A percentile compares a stretch with the other conserved stretches of the same genome.
phyloP scores from a whole-genome alignment of 2,888 invertebrate species.

The Ornithoptera priamus region DNA sequence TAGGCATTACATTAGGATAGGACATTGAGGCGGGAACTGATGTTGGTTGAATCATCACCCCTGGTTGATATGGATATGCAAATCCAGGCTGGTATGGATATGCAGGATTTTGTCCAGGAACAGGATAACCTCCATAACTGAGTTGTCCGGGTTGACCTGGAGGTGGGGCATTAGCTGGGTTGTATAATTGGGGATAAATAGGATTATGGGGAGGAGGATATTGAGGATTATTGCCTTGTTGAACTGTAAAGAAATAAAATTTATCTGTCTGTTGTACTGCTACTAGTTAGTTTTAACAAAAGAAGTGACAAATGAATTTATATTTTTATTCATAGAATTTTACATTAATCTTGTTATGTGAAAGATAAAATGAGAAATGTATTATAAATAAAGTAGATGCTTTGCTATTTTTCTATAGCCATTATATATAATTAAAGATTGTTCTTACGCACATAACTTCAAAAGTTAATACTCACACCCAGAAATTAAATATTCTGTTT shows the following conservation, averaged over 20 bases:
- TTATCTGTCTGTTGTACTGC: background rate
- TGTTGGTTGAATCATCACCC: slow-evolving; percentile 35
- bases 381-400: too few species aligned
- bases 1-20: slow-evolving; percentile 46
- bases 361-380: too few species aligned
- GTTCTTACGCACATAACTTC: too few species aligned
- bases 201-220: slow-evolving; percentile 61
- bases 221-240: slow-evolving; percentile 52
- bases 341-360: too few species aligned
- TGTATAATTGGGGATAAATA: slow-evolving; percentile 61
- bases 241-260: slow-evolving; percentile 50
- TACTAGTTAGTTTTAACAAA: too few species aligned
- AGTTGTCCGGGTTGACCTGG: slow-evolving; percentile 43
- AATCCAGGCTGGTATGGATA: slow-evolving; percentile 47
- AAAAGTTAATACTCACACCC: too few species aligned
- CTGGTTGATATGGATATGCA: slow-evolving; percentile 38
- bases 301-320: too few species aligned
- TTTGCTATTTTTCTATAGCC: too few species aligned
- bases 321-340: too few species aligned
- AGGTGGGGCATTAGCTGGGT: slow-evolving; percentile 52
- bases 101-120: slow-evolving; percentile 37
- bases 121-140: slow-evolving; percentile 38
- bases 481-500: too few species aligned
- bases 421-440: too few species aligned
- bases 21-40: slow-evolving; percentile 52